A percentile compares a stretch with the other conserved stretches of the same genome.
Conservation (phyloP, 1,140 invertebrate genomes). For the Melanaphis sacchari region DNA sequence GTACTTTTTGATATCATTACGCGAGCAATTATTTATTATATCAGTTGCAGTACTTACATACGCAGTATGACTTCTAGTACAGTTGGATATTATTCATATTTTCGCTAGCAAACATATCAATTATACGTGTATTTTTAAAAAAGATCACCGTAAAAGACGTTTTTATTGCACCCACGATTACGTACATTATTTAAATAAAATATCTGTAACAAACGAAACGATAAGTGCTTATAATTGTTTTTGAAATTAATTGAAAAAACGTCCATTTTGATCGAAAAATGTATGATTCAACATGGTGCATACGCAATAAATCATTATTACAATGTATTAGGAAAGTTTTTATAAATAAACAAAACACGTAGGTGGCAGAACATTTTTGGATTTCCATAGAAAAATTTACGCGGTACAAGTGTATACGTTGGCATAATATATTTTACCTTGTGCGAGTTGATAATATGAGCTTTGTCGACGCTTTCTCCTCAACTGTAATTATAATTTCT, state of each 20-base stretch:
- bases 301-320: not conserved
- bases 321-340: not conserved
- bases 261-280: not conserved
- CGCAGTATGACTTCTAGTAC: not conserved
- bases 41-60: not conserved
- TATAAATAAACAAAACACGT: not conserved
- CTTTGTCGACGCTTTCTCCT: not conserved
- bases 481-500: conserved; percentile 9
- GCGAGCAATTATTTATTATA: not conserved
- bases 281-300: not conserved
- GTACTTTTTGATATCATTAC: not conserved
- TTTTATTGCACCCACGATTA: not conserved
- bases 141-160: not conserved
- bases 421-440: not conserved
- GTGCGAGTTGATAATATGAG: not conserved
- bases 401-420: not conserved
- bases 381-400: not conserved
- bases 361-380: not conserved
- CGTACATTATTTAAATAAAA: not conserved
- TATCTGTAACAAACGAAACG: not conserved
- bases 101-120: not conserved
- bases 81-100: not conserved
- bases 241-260: not conserved
- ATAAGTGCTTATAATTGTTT: not conserved
- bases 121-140: not conserved